Base-by-base conservation (phyloP, 1,140 invertebrate species). In the Tenebrio molitor region DNA sequence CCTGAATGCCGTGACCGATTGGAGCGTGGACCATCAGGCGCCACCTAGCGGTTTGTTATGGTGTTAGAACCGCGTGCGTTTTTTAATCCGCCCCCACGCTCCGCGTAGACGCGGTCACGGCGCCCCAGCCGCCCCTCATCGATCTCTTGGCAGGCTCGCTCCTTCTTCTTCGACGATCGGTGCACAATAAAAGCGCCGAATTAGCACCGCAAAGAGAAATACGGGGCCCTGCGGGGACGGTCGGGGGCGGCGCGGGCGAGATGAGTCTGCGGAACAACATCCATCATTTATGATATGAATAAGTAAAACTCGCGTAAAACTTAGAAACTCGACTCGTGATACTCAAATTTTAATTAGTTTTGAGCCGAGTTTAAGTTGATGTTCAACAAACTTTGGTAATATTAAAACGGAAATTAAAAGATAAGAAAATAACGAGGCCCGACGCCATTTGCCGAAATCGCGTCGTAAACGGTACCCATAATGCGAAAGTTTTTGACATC, bases 301-400 rank as follows among this genome's bases (percentile, higher is more conserved):
- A 71, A 71, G 50, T 71, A 63, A 71, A 71, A 62, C 80, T 80
- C 72, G 74, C 76, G 78, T 81, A 81, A 81, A 81, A 81, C 80
- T 81, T 80, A 69, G 72, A 73, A 77, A 79, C 76, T 78, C 75
- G 46, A 58, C 74, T 64, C 44, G 68, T 75, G 73, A 76, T 77
- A 74, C 76, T 81, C 79, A 81, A 81, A 81, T 81, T 81, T 81
- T 81, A 81, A 81, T 81, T 81, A 81, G 80, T 81, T 81, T 81
- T 81, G 77, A 69, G 74, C 75, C 69, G 72, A 73, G 72, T 75
- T 76, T 68, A 73, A 79, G 78, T 78, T 77, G 74, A 75, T 76
- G 77, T 74, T 62, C 74, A 70, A 69, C 62, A 77, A 81, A 81
- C 80, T 81, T 81, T 81, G 77, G 72, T 79, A 80, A 81, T 81